These are phyloP conservation scores for Lepilemur ruficaudatus DNA, from an alignment of 2,797 vertebrate species.

Conservation along the genomic window DNA sequence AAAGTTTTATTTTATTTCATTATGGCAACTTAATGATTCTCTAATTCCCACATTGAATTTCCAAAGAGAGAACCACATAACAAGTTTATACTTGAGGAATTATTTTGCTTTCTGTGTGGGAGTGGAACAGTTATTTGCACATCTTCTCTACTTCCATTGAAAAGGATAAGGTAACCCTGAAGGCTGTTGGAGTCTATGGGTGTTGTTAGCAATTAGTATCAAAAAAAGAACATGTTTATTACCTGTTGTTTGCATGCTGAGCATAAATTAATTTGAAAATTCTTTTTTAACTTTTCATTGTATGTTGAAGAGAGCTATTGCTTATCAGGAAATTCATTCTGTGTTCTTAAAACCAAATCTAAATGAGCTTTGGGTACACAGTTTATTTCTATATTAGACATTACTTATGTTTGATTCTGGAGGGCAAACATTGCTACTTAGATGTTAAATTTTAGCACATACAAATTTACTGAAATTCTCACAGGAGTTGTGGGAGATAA, in stretches of 20 bases:
- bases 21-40: background rate
- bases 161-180: background rate
- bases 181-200: background rate
- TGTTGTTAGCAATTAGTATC: background rate
- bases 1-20: conserved; percentile 33
- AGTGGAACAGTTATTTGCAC: background rate
- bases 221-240: background rate
- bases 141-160: background rate
- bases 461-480: background rate
- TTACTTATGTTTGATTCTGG: background rate
- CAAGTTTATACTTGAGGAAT: background rate
- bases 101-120: background rate
- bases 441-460: background rate
- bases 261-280: background rate
- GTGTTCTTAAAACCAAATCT: background rate
- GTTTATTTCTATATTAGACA: background rate
- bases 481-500: background rate
- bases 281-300: background rate
- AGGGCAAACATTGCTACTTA: background rate
- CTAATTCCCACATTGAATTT: background rate
- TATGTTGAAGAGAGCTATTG: background rate
- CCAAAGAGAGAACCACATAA: background rate
- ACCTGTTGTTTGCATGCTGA: background rate
- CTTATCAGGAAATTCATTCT: background rate
- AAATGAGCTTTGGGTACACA: background rate